Conservation (phyloP, 2,888 invertebrate species). For the Chloromyia formosa region DNA sequence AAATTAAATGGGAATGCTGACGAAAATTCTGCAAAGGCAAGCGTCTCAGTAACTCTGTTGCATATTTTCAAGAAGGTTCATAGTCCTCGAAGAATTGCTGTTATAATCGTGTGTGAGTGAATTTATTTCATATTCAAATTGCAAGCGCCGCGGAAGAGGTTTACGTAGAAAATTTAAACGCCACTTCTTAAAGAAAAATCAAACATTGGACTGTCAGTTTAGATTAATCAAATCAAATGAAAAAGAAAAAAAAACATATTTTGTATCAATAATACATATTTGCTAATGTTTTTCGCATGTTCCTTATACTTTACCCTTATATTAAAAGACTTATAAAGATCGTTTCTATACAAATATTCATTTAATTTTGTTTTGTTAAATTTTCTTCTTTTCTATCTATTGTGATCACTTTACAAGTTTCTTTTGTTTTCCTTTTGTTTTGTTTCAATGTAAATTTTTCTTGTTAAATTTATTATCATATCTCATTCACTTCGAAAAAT, state of each 20-base stretch:
- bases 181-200: no score
- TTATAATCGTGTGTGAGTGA: no score
- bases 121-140: no score
- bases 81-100: no score
- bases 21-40: no score
- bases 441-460: constrained; percentile 21
- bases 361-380: constrained; percentile 22
- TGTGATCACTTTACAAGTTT: constrained; percentile 28
- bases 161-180: no score
- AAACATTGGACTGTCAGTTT: background rate
- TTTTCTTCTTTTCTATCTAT: constrained; percentile 28
- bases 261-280: constrained; percentile 22
- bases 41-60: no score
- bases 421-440: constrained; percentile 11
- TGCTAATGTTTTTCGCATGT: no score
- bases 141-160: no score
- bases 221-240: background rate
- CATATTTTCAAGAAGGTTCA: no score
- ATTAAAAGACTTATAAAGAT: constrained; percentile 39
- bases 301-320: constrained; percentile 36
- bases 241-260: constrained; percentile 4
- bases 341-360: constrained; percentile 41
- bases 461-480: no score
- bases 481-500: constrained; percentile 38
- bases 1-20: no score